Conservation (phyloP, 2,888 invertebrate genomes). For the Lithophane ornitopus region DNA sequence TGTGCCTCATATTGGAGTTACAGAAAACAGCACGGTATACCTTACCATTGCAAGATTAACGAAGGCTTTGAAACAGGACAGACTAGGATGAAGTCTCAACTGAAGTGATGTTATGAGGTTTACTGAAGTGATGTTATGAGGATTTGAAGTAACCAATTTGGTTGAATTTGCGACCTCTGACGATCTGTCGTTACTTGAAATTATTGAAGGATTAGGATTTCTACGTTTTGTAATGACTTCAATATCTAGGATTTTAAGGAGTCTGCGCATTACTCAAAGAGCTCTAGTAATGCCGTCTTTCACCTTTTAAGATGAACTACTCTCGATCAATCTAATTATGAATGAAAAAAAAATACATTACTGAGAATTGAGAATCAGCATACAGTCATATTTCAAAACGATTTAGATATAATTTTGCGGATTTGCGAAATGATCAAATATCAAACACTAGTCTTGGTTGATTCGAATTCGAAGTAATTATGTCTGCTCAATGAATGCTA, state of each 20-base stretch:
- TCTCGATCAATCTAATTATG: background rate
- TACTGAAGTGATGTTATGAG: background rate
- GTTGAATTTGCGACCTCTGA: background rate
- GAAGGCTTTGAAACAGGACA: background rate
- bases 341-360: conserved; percentile 5
- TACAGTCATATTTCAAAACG: background rate
- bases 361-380: background rate
- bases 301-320: background rate
- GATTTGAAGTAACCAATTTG: background rate
- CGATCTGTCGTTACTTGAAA: background rate
- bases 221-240: background rate
- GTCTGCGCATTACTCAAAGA: background rate
- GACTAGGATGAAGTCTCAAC: conserved; percentile 1
- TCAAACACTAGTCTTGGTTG: background rate
- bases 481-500: conserved; percentile 13
- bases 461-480: too few species aligned
- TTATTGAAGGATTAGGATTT: background rate
- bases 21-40: conserved; percentile 7
- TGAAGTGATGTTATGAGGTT: background rate
- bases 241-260: background rate
- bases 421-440: conserved; percentile 7
- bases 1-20: background rate
- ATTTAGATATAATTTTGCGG: background rate
- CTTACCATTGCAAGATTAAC: background rate
- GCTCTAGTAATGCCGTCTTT: background rate